Base-by-base conservation (phyloP, 2,797 vertebrate species). In the Gymnothorax javanicus region DNA sequence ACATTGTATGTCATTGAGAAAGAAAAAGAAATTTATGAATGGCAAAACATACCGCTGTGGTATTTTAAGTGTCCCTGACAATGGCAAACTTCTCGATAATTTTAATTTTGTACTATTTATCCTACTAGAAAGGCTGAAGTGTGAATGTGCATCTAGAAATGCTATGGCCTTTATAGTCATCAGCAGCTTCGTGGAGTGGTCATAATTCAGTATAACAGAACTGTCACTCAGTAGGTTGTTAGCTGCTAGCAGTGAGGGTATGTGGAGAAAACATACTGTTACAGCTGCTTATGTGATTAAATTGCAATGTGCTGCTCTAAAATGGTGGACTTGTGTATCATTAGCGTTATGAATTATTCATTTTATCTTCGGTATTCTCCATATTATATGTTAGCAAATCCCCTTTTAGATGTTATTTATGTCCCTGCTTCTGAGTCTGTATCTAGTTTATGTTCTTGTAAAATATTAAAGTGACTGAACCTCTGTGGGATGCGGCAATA, bases 381-480 rank as follows among this genome's bases (percentile, higher is more conserved):
- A 67, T 67, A 23, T 67, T 67, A 67, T 67, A 67, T 67, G 62
- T 67, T 67, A n/a, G n/a, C 62, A 67, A 67, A 67, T 67, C 62
- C 20, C 62, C 62, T 67, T 67, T 67, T 67, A 23, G 20, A 67
- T 23, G 62, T 67, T 67, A 67, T 67, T 67, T 67, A 67, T 8
- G 23, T 67, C 23, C 62, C 62, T n/a, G 62, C 62, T 23, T 67
- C 62, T 67, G 62, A 67, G 20, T 67, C 62, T 7, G 62, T 67
- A 23, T 67, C 62, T 67, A 67, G 20, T 67, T 67, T 67, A 67
- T n/a, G n/a, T 67, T 67, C 77, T 50, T 52, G 77, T 17, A 81
- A 27, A 52, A 52, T 43, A 81, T 54, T 54, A 81, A 43, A 81
- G 77, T 50, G 52, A 81, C 33, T 81, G 13, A 81, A 52, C 33